Conservation (phyloP, 1,140 invertebrate genomes). For the Holcopasites calliopsidis region DNA sequence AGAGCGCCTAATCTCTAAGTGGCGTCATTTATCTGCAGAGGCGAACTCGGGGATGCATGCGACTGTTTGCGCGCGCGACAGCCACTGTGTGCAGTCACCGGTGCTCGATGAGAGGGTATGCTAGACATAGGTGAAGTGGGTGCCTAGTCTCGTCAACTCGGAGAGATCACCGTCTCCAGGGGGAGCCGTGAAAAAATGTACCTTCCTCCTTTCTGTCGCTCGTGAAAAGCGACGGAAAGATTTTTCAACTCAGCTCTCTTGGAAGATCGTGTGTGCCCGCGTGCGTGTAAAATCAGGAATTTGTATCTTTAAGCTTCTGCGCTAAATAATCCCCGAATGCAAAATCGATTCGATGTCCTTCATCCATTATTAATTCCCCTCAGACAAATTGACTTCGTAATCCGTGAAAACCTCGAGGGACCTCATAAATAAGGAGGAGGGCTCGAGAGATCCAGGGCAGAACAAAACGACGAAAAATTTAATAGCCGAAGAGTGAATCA, state of each 20-base stretch:
- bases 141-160: constrained; percentile 59
- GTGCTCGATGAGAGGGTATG: constrained; percentile 16
- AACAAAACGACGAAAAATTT: not conserved
- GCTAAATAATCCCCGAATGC: not conserved
- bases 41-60: constrained; percentile 49
- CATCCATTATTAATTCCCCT: not conserved
- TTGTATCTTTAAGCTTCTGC: too few species aligned
- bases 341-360: too few species aligned
- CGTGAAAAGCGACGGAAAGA: constrained; percentile 25
- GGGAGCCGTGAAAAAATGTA: constrained; percentile 58
- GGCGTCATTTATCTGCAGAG: constrained; percentile 66
- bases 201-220: constrained; percentile 27
- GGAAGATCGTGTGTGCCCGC: constrained; percentile 2
- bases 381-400: not conserved
- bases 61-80: constrained; percentile 1
- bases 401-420: too few species aligned
- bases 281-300: not conserved
- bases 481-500: constrained; percentile 18
- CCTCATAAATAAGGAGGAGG: not conserved
- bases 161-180: constrained; percentile 59
- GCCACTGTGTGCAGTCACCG: constrained; percentile 6
- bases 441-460: not conserved
- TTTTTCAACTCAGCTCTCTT: not conserved
- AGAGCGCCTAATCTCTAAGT: constrained; percentile 68
- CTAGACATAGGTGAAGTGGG: constrained; percentile 56